Evolutionary conservation across 2,113 vertebrate genomes (phyloP).

Genomic region (Malurus melanocephalus): DNA sequence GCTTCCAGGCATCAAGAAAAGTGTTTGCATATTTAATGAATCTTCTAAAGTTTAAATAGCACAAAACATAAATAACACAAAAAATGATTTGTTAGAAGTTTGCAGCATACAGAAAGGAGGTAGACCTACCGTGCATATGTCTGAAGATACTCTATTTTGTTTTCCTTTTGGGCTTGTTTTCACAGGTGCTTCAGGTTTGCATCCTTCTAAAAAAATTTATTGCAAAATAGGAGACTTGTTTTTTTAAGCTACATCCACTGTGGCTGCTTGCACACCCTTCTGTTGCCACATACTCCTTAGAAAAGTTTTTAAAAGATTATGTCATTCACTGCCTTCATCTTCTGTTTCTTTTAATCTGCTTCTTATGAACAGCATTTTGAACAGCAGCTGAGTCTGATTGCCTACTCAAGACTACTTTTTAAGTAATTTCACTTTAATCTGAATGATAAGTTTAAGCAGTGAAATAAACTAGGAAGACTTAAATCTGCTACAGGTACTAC

Average conservation of each 20-base stretch:
- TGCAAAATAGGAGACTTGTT: not conserved
- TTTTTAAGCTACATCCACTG: not conserved
- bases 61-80: not conserved
- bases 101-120: not conserved
- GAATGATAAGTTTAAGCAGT: not conserved
- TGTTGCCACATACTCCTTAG: not conserved
- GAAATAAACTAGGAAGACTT: not conserved
- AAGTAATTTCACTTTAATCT: not conserved
- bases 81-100: not conserved
- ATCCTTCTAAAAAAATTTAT: not conserved
- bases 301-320: not conserved
- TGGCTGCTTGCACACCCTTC: not conserved
- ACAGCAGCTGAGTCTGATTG: not conserved
- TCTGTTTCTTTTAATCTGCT: not conserved
- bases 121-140: not conserved
- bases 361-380: not conserved
- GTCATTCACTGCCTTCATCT: not conserved
- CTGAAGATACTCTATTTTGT: not conserved
- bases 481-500: not conserved
- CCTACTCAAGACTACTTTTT: not conserved
- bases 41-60: not conserved
- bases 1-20: not conserved
- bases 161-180: not conserved
- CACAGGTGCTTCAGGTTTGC: not conserved
- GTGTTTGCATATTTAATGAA: not conserved